A percentile compares a stretch with the other conserved stretches of the same genome.
phyloP scores from a whole-genome alignment of 2,797 vertebrate species.

The Acestrorhynchus altus region DNA sequence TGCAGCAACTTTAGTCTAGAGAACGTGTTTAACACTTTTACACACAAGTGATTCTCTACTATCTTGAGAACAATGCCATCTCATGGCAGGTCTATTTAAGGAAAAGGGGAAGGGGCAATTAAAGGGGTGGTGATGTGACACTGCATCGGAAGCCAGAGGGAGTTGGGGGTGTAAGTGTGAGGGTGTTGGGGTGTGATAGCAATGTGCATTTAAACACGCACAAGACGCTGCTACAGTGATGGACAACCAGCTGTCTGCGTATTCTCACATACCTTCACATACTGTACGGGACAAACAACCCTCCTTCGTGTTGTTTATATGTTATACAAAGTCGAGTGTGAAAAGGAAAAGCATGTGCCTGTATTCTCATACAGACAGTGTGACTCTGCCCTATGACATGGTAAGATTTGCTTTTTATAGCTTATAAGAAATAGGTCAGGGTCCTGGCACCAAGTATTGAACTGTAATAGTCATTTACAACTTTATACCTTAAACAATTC shows the following conservation, averaged over 20 bases:
- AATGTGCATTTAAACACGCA: constrained; percentile 4
- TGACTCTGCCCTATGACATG: background rate
- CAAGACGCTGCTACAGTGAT: background rate
- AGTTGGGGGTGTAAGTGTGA: no score
- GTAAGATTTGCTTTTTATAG: background rate
- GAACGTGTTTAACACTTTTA: background rate
- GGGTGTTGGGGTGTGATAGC: background rate
- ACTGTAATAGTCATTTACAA: background rate
- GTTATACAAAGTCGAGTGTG: background rate
- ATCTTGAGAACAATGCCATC: background rate
- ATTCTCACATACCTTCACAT: constrained; percentile 24
- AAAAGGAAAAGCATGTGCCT: background rate
- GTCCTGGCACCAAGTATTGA: background rate
- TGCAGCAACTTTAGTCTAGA: background rate
- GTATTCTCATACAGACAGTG: constrained; percentile 18
- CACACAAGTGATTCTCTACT: background rate
- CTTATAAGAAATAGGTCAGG: background rate
- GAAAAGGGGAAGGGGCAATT: constrained; percentile 28
- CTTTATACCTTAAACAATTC: no score
- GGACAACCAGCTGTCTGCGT: background rate
- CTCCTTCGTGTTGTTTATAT: constrained; percentile 14
- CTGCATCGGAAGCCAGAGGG: constrained; percentile 14
- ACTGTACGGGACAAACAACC: constrained; percentile 18
- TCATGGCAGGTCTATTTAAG: constrained; percentile 23
- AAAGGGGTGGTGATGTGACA: constrained; percentile 32